Percentiles rank a stretch among this genome's conserved stretches.
phyloP scores from a whole-genome alignment of 2,888 invertebrate genomes.

The Spialia ferax region DNA sequence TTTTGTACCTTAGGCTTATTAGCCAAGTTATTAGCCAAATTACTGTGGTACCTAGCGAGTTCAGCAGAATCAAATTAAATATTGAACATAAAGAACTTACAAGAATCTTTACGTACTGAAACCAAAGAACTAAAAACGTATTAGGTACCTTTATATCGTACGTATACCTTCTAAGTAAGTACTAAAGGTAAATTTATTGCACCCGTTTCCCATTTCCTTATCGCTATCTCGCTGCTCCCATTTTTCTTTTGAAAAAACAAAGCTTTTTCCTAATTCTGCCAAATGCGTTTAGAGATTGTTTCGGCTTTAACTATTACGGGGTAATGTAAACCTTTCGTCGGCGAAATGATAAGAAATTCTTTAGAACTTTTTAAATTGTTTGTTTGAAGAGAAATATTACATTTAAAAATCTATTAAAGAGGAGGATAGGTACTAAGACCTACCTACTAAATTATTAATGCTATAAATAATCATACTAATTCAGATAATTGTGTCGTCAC shows the following conservation, averaged over 20 bases:
- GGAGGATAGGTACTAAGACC: too few species aligned
- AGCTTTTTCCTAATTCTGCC: constrained; percentile 59
- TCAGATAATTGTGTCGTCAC: too few species aligned
- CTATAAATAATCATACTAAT: too few species aligned
- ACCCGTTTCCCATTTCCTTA: constrained; percentile 41
- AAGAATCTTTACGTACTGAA: background rate
- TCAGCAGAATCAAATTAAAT: background rate
- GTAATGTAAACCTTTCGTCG: constrained; percentile 44
- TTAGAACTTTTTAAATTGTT: background rate
- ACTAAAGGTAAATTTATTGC: constrained; percentile 52
- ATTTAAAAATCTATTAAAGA: too few species aligned
- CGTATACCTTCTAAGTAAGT: background rate
- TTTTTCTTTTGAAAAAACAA: constrained; percentile 65
- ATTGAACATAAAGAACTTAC: background rate
- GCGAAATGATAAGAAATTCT: background rate
- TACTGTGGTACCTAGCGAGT: too few species aligned
- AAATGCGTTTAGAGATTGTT: constrained; percentile 59
- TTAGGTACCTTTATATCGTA: too few species aligned
- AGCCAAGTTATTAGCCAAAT: too few species aligned
- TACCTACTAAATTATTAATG: too few species aligned
- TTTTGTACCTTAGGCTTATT: too few species aligned
- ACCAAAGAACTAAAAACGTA: background rate
- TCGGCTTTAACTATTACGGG: constrained; percentile 59
- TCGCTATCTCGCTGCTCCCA: constrained; percentile 51
- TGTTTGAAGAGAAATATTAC: too few species aligned